Base-by-base conservation (phyloP, 1,140 invertebrate species). In the Thereuonema tuberculata region DNA sequence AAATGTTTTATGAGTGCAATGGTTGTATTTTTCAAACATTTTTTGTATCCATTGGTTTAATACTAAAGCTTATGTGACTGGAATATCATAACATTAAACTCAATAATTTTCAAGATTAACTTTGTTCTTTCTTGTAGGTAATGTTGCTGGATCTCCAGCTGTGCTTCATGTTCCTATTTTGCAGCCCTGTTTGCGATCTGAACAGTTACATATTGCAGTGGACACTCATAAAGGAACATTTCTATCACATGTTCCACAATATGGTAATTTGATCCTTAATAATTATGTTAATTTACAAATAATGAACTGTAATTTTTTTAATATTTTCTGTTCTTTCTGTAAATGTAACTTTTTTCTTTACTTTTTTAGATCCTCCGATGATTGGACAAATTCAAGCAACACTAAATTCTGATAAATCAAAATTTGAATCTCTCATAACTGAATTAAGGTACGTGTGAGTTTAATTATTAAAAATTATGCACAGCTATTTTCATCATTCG, bases 191-290 rank as follows among this genome's bases (percentile, higher is more conserved):
- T 77, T 94, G 64, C 62, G 87, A 63, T 92, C 92, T 0, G 93
- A 98, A 71, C 84, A 91, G 69, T 78, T 97, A 61, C 76, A 94
- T 29, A 84, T 97, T 21, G 89, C 91, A 46, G 89, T 97, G 29
- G 92, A 96, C 69, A 92, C 90, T 47, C 89, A 95, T 69, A 90
- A 87, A n/a, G 94, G 93, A 2, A 85, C 87, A 72, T 78, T 93
- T 61, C 83, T 77, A 54, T 58, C 88, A 65, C 90, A 93, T 69
- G 86, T 96, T 43, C 91, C 92, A 17, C 90, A 92, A 69, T 90
- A 91, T 73, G 83, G 84, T 67, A 83, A 50, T 5, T 50, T 5
- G 5, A 12, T 14, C 5, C 5, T 5, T 5, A 24, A 50, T 50
- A 50, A 5, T 17, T 50, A 9, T 21, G 5, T 5, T 14, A 50